phyloP scores from a whole-genome alignment of 2,888 invertebrate genomes.

The Rhorus exstirpatorius region DNA sequence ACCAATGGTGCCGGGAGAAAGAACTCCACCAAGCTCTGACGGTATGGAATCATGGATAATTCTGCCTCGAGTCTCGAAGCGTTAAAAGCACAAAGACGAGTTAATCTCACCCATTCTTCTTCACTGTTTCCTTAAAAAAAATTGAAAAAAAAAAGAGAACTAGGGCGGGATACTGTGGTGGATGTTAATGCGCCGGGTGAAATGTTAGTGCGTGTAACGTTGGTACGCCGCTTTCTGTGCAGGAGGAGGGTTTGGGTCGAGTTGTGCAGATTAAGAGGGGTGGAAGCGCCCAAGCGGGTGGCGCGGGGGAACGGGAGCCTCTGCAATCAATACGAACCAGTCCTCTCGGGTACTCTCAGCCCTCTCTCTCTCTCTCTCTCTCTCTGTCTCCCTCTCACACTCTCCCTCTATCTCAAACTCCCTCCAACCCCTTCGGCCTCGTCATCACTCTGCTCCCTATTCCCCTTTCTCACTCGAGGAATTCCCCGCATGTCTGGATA shows the following conservation, averaged over 20 bases:
- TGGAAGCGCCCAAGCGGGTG: constrained; percentile 49
- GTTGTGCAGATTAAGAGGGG: constrained; percentile 62
- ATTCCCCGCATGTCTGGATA: constrained; percentile 66
- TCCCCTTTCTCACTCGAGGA: constrained; percentile 66
- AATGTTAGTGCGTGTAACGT: constrained; percentile 68
- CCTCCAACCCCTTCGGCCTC: constrained; percentile 65
- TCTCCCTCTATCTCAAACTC: constrained; percentile 58
- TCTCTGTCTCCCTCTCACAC: constrained; percentile 62
- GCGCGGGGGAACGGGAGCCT: constrained; percentile 58
- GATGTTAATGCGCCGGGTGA: constrained; percentile 62
- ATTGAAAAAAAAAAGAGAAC: constrained; percentile 42
- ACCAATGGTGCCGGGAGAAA: background rate
- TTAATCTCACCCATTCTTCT: constrained; percentile 37
- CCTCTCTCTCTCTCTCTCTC: constrained; percentile 60
- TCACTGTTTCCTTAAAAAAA: constrained; percentile 31
- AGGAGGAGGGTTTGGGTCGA: constrained; percentile 37
- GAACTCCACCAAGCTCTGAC: constrained; percentile 4
- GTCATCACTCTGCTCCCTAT: constrained; percentile 70
- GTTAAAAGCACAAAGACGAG: constrained; percentile 51
- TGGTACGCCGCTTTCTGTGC: constrained; percentile 61
- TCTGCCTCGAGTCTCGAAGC: constrained; percentile 31
- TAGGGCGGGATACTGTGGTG: constrained; percentile 52
- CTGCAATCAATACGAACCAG: constrained; percentile 79
- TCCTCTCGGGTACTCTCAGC: constrained; percentile 71
- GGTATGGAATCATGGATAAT: constrained; percentile 43